Base-by-base conservation (phyloP, 2,797 vertebrate species). In the Rhyacichthys aspro region DNA sequence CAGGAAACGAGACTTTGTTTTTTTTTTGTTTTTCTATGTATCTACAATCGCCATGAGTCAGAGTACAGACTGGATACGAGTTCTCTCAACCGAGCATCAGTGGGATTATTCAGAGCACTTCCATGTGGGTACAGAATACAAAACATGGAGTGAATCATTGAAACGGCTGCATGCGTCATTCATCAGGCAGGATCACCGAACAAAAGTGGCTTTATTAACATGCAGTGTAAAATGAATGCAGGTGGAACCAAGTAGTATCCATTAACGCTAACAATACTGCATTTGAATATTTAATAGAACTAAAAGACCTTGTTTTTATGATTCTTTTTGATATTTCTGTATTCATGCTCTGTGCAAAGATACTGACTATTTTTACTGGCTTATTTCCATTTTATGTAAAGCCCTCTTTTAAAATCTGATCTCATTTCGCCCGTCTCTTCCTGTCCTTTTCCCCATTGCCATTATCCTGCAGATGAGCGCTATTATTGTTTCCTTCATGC, bases 11-110 rank as follows among this genome's bases (percentile, higher is more conserved):
- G n/a, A n/a, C n/a, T n/a, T n/a, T n/a, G n/a, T n/a, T n/a, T n/a
- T n/a, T n/a, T n/a, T n/a, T n/a, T n/a, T n/a, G n/a, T n/a, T n/a
- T n/a, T n/a, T n/a, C n/a, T n/a, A n/a, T 72, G 15, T 59, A 70
- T 79, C 47, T 55, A 70, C 78, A 82, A 85, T 83, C 77, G 78
- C 74, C 61, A 63, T 23, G 44, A 74, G 67, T 70, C 67, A 80
- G 55, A 52, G 44, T 52, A 59, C 36, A 1, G 2, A 7, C 12
- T 14, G 11, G n/a, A 41, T 52, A 56, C 4, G 5, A 37, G 9
- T 54, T 32, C n/a, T 17, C 18, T 54, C 34, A 36, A 55, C 52
- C 32, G 9, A 43, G 46, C 63, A 74, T 52, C 19, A 41, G 41
- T 41, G 43, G 63, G 57, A 43, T 62, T 12, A 50, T 69, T 70